phyloP scores from a whole-genome alignment of 2,888 invertebrate species.

The Gastrophysa polygoni region DNA sequence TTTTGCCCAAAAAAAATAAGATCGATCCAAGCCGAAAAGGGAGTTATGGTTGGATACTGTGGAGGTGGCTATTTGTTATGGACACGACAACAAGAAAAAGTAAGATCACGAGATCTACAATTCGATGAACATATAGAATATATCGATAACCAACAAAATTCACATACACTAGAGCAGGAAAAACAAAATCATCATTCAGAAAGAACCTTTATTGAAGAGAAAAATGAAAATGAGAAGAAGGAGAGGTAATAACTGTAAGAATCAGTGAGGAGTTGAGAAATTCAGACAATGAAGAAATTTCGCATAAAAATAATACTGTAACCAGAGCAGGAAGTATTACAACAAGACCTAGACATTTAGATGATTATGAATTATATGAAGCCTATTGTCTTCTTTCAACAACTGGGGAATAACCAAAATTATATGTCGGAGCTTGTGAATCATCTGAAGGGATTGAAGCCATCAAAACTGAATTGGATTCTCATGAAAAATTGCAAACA shows the following conservation, averaged over 20 bases:
- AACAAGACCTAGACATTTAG: background rate
- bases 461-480: background rate
- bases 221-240: no score
- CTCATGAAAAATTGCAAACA: background rate
- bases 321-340: background rate
- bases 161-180: no score
- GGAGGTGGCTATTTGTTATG: slow-evolving; percentile 19
- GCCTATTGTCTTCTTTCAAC: background rate
- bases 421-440: no score
- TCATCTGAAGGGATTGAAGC: background rate
- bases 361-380: slow-evolving; percentile 7
- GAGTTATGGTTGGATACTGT: slow-evolving; percentile 20
- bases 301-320: no score
- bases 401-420: background rate
- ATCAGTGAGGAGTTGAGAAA: no score
- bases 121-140: slow-evolving; percentile 18
- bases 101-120: slow-evolving; percentile 9
- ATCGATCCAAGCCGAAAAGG: slow-evolving; percentile 11
- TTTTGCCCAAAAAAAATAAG: slow-evolving; percentile 9
- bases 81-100: slow-evolving; percentile 12
- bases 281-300: no score
- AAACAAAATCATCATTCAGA: no score
- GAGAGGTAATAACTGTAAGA: background rate
- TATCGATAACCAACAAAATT: background rate
- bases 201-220: no score